These are phyloP conservation scores for Mesembrinibis cayennensis DNA, from an alignment of 2,113 vertebrate species.

Conservation along the genomic window DNA sequence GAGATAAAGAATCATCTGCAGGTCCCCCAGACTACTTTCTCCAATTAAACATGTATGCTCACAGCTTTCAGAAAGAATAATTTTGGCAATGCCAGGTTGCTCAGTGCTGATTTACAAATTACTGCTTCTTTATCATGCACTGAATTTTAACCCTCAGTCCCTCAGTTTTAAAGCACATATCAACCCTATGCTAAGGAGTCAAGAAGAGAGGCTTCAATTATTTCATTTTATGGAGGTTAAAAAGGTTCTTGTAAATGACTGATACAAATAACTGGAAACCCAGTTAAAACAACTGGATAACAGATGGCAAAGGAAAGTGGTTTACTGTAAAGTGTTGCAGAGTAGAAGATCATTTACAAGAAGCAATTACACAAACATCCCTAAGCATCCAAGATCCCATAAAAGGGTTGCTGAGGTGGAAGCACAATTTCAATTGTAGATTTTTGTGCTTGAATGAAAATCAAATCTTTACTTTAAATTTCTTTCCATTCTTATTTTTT, in stretches of 20 bases:
- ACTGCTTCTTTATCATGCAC: not conserved
- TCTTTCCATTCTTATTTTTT: not conserved
- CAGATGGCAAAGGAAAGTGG: slow-evolving; percentile 78
- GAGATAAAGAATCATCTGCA: not conserved
- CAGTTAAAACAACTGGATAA: slow-evolving; percentile 83
- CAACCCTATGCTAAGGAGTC: not conserved
- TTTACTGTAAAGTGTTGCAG: slow-evolving; percentile 80
- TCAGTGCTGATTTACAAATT: not conserved
- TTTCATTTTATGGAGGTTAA: slow-evolving; percentile 73
- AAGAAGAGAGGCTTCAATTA: slow-evolving; percentile 68
- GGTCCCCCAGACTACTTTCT: not conserved
- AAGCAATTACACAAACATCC: slow-evolving; percentile 83
- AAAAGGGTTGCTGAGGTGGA: slow-evolving; percentile 63
- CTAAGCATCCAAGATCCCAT: slow-evolving; percentile 75
- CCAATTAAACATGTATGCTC: not conserved
- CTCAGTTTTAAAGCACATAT: slow-evolving; percentile 16
- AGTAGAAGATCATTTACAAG: slow-evolving; percentile 81
- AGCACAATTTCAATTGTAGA: not conserved
- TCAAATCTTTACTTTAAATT: not conserved
- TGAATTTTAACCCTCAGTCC: not conserved
- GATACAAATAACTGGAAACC: slow-evolving; percentile 80
- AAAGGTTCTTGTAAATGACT: slow-evolving; percentile 81
- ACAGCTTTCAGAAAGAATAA: not conserved
- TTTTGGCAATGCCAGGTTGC: not conserved
- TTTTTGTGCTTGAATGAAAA: slow-evolving; percentile 15